A percentile compares a stretch with the other conserved stretches of the same genome.
Conservation (phyloP, 2,113 vertebrate species). For the Mellivora capensis region DNA sequence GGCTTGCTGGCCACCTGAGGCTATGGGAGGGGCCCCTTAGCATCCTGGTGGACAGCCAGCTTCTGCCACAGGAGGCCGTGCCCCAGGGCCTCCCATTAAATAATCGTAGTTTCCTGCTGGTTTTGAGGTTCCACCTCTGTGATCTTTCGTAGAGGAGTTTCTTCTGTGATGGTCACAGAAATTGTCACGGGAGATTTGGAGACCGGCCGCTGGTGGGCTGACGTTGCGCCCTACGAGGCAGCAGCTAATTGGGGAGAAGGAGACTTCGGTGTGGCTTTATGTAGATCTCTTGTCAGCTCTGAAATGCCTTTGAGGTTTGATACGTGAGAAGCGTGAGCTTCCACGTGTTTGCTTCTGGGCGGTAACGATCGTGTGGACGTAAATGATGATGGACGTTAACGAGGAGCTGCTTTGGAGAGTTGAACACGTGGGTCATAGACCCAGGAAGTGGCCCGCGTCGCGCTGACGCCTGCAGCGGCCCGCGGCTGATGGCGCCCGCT, state of each 20-base stretch:
- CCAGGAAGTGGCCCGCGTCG: no score
- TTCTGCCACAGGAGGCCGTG: neutral
- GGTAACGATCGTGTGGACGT: neutral
- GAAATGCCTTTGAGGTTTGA: neutral
- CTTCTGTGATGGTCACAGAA: neutral
- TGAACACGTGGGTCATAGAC: accelerated
- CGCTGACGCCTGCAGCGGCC: accelerated
- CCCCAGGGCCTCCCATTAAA: neutral
- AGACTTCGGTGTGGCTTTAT: neutral
- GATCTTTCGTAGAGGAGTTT: no score
- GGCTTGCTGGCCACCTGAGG: neutral
- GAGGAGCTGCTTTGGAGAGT: neutral
- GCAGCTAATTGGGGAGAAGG: no score
- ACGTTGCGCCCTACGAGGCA: no score
- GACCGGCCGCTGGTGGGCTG: neutral
- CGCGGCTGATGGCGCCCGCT: accelerated
- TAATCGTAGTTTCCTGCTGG: accelerated
- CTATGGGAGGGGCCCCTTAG: neutral
- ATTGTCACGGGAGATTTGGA: neutral
- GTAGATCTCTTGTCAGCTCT: neutral
- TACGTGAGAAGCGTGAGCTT: neutral
- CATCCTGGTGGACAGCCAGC: neutral
- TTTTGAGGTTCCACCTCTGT: neutral
- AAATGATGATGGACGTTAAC: neutral
- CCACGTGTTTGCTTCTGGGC: neutral